phyloP scores from a whole-genome alignment of 2,888 invertebrate species.

The Tipula unca region DNA sequence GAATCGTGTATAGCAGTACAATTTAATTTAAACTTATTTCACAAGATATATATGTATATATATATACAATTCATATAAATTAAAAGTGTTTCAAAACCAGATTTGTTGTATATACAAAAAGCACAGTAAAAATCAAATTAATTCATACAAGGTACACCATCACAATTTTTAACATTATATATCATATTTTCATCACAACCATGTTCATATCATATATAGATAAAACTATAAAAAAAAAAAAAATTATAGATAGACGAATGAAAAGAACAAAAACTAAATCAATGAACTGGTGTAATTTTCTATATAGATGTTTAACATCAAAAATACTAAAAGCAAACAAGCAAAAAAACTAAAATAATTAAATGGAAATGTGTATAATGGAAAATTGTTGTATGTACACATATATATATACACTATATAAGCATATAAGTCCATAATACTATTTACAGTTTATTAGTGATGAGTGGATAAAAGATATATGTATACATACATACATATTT shows the following conservation, averaged over 20 bases:
- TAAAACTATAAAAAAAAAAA: too few species aligned
- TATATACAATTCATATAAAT: too few species aligned
- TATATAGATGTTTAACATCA: neutral
- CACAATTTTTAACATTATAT: neutral
- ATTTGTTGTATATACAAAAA: too few species aligned
- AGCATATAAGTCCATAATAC: neutral
- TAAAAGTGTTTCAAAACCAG: too few species aligned
- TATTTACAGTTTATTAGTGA: constrained; percentile 14
- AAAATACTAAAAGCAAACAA: neutral
- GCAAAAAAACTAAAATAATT: neutral
- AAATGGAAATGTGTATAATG: neutral
- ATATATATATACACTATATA: too few species aligned
- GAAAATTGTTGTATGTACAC: neutral
- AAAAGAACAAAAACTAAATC: neutral
- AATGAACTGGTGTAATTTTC: neutral
- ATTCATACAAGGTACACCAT: too few species aligned
- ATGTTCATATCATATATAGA: too few species aligned
- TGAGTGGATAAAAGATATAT: neutral
- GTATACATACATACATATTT: neutral
- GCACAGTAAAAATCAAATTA: too few species aligned
- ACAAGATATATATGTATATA: too few species aligned
- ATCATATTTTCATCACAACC: neutral
- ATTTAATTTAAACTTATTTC: too few species aligned
- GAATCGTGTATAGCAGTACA: too few species aligned
- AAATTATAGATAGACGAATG: neutral